Evolutionary conservation across 2,888 invertebrate species (phyloP), one percentile per base, ranked within the genome.

Genomic region (Halocaridina rubra): DNA sequence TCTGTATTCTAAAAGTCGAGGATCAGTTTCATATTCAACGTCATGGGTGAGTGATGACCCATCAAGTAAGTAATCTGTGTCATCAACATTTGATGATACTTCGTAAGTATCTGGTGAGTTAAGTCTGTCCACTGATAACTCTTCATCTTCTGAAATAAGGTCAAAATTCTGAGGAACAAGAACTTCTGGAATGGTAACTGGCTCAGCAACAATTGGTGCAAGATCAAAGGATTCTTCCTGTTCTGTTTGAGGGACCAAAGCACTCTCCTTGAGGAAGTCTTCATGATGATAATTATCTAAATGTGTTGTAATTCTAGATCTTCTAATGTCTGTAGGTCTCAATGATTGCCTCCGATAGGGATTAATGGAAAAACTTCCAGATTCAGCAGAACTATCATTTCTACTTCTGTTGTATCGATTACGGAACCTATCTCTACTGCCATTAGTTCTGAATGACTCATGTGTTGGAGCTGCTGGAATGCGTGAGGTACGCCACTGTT

Each of bases 401-500:
- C n/a, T n/a, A n/a, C n/a, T n/a, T n/a, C n/a, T n/a, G n/a, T n/a
- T n/a, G n/a, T n/a, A n/a, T n/a, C n/a, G n/a, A n/a, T n/a, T 19
- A 53, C 53, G 53, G 53, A 53, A 53, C 8, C 22, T 53, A 29
- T 71, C 77, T 30, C 32, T 46, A 13, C 69, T 19, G 7, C 57
- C 29, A 5, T 27, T 33, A 3, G 78, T 72, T 78, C 53, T 22
- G 16, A 78, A 46, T 13, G 71, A 71, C 22, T 84, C 82, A 32
- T 84, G 72, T 13, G 72, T 16, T 3, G 77, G 61, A 19, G 29
- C 10, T 8, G 30, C 10, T 10, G 82, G 82, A 29, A 64, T n/a
- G 13, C 82, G 78, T 19, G 82, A 84, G 29, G 24, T 33, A 16
- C 82, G 82, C 82, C 82, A 84, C 30, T 78, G 71, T 39, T 84